Percentiles rank a stretch among this genome's conserved stretches.
These are phyloP conservation scores for Cerceris rybyensis DNA, from an alignment of 2,888 invertebrate species.

Conservation along the genomic window DNA sequence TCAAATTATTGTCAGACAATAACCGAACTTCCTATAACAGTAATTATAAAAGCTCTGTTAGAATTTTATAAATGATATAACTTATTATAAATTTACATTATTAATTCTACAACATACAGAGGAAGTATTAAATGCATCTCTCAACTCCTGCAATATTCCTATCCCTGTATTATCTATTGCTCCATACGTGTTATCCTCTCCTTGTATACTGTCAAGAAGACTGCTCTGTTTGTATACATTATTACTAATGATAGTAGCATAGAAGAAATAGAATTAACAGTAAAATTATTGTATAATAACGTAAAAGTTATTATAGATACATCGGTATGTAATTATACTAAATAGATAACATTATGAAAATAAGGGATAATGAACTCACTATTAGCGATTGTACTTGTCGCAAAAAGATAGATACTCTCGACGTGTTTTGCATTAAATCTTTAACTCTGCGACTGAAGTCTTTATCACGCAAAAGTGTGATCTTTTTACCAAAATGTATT, in stretches of 20 bases:
- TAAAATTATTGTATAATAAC: background rate
- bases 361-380: slow-evolving; percentile 52
- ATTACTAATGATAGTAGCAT: background rate
- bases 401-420: slow-evolving; percentile 71
- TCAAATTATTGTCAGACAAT: slow-evolving; percentile 65
- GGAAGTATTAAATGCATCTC: slow-evolving; percentile 57
- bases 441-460: slow-evolving; percentile 64
- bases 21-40: slow-evolving; percentile 57
- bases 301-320: background rate
- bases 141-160: slow-evolving; percentile 68
- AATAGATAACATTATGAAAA: slow-evolving; percentile 8
- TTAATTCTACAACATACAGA: slow-evolving; percentile 65
- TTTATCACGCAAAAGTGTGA: slow-evolving; percentile 58
- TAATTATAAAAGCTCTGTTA: background rate
- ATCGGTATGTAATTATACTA: background rate
- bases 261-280: too few species aligned
- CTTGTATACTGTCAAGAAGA: slow-evolving; percentile 16
- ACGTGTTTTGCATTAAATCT: slow-evolving; percentile 55
- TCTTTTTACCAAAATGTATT: slow-evolving; percentile 71
- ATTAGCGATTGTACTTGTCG: slow-evolving; percentile 69
- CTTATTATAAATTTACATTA: slow-evolving; percentile 1
- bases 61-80: background rate
- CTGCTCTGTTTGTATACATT: slow-evolving; percentile 37
- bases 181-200: slow-evolving; percentile 13
- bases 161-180: slow-evolving; percentile 9